These are phyloP conservation scores for Zaprionus bogoriensis DNA, from an alignment of 2,888 invertebrate genomes.

Conservation along the genomic window DNA sequence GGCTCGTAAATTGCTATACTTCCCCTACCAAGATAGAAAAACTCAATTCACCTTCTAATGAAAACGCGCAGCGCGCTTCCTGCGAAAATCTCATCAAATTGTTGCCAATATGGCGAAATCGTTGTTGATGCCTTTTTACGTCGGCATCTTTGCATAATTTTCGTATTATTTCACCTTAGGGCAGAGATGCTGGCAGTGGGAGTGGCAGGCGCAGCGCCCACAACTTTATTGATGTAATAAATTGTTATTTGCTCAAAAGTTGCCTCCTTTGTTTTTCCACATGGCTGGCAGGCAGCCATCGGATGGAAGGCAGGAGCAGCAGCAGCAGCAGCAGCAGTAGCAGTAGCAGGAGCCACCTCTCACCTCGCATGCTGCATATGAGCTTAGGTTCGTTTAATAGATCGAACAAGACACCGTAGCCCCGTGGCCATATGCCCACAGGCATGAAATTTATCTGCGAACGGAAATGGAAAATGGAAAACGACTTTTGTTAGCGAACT, in stretches of 20 bases:
- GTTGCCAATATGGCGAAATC: conserved; percentile 33
- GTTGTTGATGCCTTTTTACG: conserved; percentile 51
- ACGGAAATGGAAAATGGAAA: conserved; percentile 20
- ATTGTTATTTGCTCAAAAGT: conserved; percentile 68
- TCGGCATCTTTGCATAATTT: conserved; percentile 69
- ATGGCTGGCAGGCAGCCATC: conserved; percentile 56
- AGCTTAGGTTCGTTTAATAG: conserved; percentile 68
- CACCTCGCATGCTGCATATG: conserved; percentile 44
- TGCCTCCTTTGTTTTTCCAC: conserved; percentile 68
- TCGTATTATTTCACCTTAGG: conserved; percentile 74
- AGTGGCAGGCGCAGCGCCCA: conserved; percentile 16
- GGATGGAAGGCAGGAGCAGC: background rate
- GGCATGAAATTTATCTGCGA: conserved; percentile 35
- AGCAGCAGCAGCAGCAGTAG: background rate
- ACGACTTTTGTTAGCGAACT: conserved; percentile 11
- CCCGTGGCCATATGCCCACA: conserved; percentile 33
- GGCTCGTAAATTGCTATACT: conserved; percentile 8
- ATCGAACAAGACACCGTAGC: conserved; percentile 44
- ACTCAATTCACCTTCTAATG: conserved; percentile 67
- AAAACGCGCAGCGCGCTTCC: conserved; percentile 37
- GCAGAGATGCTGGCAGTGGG: conserved; percentile 19
- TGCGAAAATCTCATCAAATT: conserved; percentile 64
- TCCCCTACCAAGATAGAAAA: too few species aligned
- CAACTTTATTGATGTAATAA: conserved; percentile 71
- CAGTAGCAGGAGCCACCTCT: conserved; percentile 10